Percentiles rank a stretch among this genome's conserved stretches.
phyloP scores from a whole-genome alignment of 2,113 vertebrate species.

The Phylloscopus whistleri region DNA sequence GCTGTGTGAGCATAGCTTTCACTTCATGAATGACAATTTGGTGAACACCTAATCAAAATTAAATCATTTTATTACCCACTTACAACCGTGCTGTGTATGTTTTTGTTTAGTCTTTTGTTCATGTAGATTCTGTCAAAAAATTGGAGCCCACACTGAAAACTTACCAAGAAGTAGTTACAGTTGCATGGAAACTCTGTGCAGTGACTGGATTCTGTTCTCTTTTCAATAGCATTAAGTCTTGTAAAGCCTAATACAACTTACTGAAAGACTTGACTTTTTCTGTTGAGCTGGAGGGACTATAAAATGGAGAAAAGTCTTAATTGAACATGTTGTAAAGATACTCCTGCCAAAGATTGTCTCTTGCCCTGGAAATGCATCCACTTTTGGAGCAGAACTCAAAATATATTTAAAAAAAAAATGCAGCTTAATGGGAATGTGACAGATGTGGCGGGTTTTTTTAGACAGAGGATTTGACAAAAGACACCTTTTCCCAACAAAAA shows the following conservation, averaged over 20 bases:
- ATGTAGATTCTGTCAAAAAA: neutral
- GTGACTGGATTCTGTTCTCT: neutral
- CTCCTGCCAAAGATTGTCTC: neutral
- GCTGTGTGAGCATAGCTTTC: neutral
- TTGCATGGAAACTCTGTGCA: neutral
- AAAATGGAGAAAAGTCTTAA: neutral
- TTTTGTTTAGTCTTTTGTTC: neutral
- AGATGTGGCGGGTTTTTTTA: fast-evolving
- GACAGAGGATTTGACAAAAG: neutral
- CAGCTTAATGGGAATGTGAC: neutral
- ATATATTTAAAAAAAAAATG: neutral
- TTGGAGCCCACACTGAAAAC: neutral
- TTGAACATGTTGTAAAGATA: fast-evolving
- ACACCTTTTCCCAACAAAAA: neutral
- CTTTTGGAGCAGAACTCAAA: neutral
- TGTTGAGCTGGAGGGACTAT: neutral
- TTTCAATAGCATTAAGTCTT: neutral
- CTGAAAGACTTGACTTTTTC: neutral
- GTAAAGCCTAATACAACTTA: neutral
- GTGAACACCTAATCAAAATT: neutral
- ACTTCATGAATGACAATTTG: neutral
- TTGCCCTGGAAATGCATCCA: neutral
- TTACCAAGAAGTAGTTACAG: neutral
- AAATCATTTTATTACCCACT: neutral
- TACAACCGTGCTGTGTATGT: neutral